These are phyloP conservation scores for Panurus biarmicus DNA, from an alignment of 2,113 vertebrate species.

Conservation along the genomic window DNA sequence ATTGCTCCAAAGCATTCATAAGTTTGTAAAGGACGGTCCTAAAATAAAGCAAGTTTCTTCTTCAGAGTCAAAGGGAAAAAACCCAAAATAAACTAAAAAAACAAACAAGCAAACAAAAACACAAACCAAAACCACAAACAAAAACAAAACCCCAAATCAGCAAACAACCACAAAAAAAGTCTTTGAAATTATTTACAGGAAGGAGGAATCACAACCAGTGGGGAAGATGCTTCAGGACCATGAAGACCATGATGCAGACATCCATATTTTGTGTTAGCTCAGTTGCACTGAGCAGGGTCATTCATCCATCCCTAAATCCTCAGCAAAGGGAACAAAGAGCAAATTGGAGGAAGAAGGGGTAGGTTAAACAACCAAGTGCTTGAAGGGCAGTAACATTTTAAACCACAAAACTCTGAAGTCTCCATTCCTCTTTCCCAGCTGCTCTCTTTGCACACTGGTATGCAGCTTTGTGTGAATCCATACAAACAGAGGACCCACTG, in stretches of 20 bases:
- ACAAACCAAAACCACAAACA: not conserved
- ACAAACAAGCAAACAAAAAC: not conserved
- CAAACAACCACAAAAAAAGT: not conserved
- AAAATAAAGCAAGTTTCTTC: not conserved
- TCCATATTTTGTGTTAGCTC: not conserved
- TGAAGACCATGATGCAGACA: fast-evolving
- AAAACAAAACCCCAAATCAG: fast-evolving
- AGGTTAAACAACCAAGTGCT: not conserved
- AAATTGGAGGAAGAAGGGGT: not conserved
- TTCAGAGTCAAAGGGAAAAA: not conserved
- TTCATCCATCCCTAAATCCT: not conserved
- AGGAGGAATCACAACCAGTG: not conserved
- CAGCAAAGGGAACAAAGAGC: not conserved
- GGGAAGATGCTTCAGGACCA: not conserved
- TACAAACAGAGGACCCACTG: not conserved
- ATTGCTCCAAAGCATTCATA: not conserved
- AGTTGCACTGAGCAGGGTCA: not conserved
- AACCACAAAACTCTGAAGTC: not conserved
- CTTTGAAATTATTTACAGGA: not conserved
- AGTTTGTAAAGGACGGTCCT: not conserved
- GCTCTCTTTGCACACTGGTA: not conserved
- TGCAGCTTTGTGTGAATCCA: not conserved
- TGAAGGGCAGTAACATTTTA: not conserved
- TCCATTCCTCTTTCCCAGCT: not conserved
- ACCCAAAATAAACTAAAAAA: too few species aligned